These are phyloP conservation scores for Radopholus similis DNA, from an alignment of 1,140 invertebrate genomes.

Conservation along the genomic window DNA sequence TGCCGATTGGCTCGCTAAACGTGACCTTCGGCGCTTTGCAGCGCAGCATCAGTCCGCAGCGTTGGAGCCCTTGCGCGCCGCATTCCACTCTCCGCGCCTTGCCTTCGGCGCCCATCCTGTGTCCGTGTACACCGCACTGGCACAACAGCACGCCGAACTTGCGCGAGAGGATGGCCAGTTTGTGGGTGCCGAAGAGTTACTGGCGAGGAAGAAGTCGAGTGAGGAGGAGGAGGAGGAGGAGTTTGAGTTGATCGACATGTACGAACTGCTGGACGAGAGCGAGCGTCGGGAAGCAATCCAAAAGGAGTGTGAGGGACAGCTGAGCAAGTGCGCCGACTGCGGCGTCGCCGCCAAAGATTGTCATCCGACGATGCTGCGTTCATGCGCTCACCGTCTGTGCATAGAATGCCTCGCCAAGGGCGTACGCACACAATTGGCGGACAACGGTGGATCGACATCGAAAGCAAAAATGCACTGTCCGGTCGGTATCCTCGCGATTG, in stretches of 20 bases:
- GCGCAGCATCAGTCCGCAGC: background rate
- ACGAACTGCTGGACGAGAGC: background rate
- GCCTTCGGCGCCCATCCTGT: background rate
- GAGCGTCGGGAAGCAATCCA: background rate
- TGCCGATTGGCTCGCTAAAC: background rate
- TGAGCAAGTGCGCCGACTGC: background rate
- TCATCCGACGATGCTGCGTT: background rate
- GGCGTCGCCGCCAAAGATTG: background rate
- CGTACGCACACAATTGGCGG: background rate
- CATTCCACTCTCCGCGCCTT: background rate
- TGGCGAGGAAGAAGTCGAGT: background rate
- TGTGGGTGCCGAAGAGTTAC: constrained; percentile 2
- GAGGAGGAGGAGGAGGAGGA: background rate
- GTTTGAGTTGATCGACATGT: constrained; percentile 15
- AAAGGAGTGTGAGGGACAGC: background rate
- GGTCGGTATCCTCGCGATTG: background rate
- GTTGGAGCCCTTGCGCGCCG: background rate
- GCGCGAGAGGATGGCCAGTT: background rate
- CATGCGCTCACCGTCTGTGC: constrained; percentile 9
- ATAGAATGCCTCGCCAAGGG: constrained; percentile 2
- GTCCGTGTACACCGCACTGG: background rate
- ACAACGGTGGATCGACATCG: background rate
- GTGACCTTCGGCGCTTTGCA: background rate
- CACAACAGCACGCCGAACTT: background rate
- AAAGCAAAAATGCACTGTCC: background rate